A percentile compares a stretch with the other conserved stretches of the same genome.
phyloP scores from a whole-genome alignment of 1,140 invertebrate genomes.

The Heliconius eleuchia region DNA sequence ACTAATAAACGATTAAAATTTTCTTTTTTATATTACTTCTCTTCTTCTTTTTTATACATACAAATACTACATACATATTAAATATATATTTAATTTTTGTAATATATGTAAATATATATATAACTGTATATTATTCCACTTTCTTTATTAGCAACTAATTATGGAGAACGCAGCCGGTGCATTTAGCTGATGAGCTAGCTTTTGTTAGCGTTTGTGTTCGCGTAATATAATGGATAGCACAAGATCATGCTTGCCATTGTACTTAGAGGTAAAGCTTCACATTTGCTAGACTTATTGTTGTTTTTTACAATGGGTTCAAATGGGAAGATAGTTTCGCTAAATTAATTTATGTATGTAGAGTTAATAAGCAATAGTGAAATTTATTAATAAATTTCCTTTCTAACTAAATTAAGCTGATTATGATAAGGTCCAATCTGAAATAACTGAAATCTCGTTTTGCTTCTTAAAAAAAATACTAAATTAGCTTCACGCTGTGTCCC shows the following conservation, averaged over 20 bases:
- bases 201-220: slow-evolving; percentile 23
- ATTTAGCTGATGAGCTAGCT: slow-evolving; percentile 36
- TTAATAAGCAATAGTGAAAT: background rate
- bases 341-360: background rate
- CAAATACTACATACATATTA: too few species aligned
- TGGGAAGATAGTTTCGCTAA: background rate
- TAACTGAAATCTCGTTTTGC: too few species aligned
- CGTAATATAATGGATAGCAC: slow-evolving; percentile 30
- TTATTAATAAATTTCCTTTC: background rate
- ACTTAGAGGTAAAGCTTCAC: slow-evolving; percentile 1
- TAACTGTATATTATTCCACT: slow-evolving; percentile 22
- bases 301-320: background rate
- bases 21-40: too few species aligned
- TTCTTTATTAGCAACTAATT: slow-evolving; percentile 35
- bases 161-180: slow-evolving; percentile 32
- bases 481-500: too few species aligned
- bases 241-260: slow-evolving; percentile 15
- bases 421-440: too few species aligned
- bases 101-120: too few species aligned
- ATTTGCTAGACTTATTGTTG: slow-evolving; percentile 16
- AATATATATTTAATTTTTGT: too few species aligned
- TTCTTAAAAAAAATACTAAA: too few species aligned
- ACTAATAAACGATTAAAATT: too few species aligned
- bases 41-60: too few species aligned
- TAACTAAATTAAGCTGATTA: too few species aligned